A percentile compares a stretch with the other conserved stretches of the same genome.
phyloP scores from a whole-genome alignment of 2,888 invertebrate species.

The Watsonalla cultraria region DNA sequence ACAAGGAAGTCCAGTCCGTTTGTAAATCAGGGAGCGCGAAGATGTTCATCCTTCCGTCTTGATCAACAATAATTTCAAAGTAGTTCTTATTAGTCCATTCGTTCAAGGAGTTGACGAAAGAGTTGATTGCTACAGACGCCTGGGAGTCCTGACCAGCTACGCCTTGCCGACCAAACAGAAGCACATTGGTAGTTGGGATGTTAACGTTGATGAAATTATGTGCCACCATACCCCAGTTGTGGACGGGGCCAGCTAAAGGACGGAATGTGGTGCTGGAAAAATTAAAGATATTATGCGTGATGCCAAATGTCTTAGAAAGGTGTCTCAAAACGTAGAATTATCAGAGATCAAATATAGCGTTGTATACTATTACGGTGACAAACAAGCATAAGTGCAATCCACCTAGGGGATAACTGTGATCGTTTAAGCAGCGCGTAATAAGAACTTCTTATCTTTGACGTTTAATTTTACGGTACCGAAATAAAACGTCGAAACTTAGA shows the following conservation, averaged over 20 bases:
- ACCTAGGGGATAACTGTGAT: too few species aligned
- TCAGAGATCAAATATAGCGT: too few species aligned
- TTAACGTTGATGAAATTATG: slow-evolving; percentile 49
- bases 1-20: slow-evolving; percentile 55
- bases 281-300: slow-evolving; percentile 1
- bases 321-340: too few species aligned
- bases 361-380: too few species aligned
- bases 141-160: slow-evolving; percentile 38
- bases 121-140: slow-evolving; percentile 49
- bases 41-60: slow-evolving; percentile 47
- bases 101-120: slow-evolving; percentile 39
- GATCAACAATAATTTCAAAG: slow-evolving; percentile 43
- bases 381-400: too few species aligned
- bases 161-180: slow-evolving; percentile 40
- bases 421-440: too few species aligned
- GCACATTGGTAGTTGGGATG: slow-evolving; percentile 41
- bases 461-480: too few species aligned
- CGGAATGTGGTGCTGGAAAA: slow-evolving; percentile 42
- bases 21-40: slow-evolving; percentile 56
- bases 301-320: too few species aligned
- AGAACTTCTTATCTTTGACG: too few species aligned
- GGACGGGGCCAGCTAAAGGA: slow-evolving; percentile 41
- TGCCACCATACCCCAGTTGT: slow-evolving; percentile 59
- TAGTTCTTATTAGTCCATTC: slow-evolving; percentile 55
- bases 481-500: too few species aligned